Evolutionary conservation across 2,113 vertebrate species (phyloP).

Genomic region (Hydrolagus affinis): DNA sequence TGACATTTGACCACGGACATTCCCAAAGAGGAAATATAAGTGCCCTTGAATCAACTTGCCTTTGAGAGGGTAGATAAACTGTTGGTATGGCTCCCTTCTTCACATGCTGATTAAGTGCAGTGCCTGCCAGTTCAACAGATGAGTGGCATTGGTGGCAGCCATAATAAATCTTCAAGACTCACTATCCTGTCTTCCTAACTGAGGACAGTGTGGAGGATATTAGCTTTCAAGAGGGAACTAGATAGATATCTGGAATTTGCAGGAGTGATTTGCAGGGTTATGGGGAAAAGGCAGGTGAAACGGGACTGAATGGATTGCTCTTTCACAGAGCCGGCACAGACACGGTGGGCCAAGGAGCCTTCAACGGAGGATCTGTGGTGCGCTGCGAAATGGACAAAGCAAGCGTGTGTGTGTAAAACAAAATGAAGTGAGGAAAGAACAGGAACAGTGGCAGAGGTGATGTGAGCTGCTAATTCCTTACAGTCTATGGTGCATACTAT

Average conservation of each 20-base stretch:
- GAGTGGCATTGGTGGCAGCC: neutral
- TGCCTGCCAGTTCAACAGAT: neutral
- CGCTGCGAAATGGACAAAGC: too few relatives aligned
- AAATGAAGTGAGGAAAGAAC: too few relatives aligned
- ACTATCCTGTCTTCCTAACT: neutral
- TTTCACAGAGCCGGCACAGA: too few relatives aligned
- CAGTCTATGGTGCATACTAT: neutral
- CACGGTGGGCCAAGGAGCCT: too few relatives aligned
- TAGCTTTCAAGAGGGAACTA: too few relatives aligned
- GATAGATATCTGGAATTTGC: too few relatives aligned
- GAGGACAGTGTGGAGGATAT: neutral
- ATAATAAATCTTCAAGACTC: neutral
- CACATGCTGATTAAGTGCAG: neutral
- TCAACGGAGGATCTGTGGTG: too few relatives aligned
- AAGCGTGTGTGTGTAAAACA: too few relatives aligned
- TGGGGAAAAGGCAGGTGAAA: neutral
- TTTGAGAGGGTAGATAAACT: neutral
- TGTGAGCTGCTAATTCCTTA: neutral
- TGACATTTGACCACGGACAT: neutral
- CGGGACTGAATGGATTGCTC: too few relatives aligned
- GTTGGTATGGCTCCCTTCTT: slow-evolving; percentile 7
- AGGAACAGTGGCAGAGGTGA: neutral
- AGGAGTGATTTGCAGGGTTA: neutral
- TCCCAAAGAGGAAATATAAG: neutral
- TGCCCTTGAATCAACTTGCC: neutral